These are phyloP conservation scores for Bedellia somnulentella DNA, from an alignment of 2,888 invertebrate genomes.

Conservation along the genomic window DNA sequence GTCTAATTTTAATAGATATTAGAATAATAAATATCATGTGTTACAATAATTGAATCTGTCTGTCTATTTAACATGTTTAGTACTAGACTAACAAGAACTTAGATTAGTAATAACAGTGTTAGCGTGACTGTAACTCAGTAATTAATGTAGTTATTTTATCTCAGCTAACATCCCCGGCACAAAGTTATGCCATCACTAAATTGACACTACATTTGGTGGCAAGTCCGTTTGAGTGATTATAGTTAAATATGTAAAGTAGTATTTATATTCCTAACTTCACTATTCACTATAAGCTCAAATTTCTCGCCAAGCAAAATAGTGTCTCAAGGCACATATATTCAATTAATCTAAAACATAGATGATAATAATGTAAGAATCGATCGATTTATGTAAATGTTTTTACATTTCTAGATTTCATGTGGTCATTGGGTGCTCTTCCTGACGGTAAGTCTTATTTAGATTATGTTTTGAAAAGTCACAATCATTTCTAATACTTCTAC, in stretches of 20 bases:
- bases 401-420: constrained; percentile 94
- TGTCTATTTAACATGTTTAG: constrained; percentile 63
- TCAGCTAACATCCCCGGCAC: too few species aligned
- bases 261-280: too few species aligned
- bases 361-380: constrained; percentile 39
- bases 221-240: too few species aligned
- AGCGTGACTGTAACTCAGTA: too few species aligned
- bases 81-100: constrained; percentile 54
- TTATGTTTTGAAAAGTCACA: constrained; percentile 36
- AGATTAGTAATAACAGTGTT: constrained; percentile 29
- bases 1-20: constrained; percentile 40
- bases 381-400: constrained; percentile 62
- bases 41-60: constrained; percentile 50
- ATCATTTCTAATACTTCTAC: constrained; percentile 21
- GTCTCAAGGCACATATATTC: constrained; percentile 45
- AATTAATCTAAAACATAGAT: background rate
- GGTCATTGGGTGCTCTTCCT: constrained; percentile 97
- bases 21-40: constrained; percentile 58
- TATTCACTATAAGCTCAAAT: too few species aligned
- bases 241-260: too few species aligned
- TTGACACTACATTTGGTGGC: too few species aligned
- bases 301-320: constrained; percentile 59
- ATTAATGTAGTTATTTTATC: too few species aligned
- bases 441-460: constrained; percentile 78
- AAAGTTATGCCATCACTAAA: too few species aligned